Evolutionary conservation across 2,797 vertebrate genomes (phyloP).

Genomic region (Karalla daura): DNA sequence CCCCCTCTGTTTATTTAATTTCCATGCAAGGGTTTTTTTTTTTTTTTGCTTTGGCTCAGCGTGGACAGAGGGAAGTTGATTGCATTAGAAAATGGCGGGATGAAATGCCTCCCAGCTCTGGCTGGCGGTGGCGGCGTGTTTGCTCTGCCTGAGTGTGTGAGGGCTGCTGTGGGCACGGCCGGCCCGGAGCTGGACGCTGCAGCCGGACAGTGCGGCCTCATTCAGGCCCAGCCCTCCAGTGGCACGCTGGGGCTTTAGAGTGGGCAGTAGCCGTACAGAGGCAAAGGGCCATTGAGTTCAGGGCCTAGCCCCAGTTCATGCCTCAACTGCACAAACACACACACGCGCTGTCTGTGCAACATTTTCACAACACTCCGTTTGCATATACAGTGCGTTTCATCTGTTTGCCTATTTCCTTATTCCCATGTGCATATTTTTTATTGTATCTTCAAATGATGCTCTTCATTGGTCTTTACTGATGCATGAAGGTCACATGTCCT

Average conservation of each 20-base stretch:
- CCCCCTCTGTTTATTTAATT: conserved; percentile 76
- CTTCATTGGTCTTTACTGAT: no score
- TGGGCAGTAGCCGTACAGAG: conserved; percentile 24
- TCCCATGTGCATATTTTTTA: no score
- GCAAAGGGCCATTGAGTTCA: conserved; percentile 63
- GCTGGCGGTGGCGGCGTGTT: conserved; percentile 64
- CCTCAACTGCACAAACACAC: conserved; percentile 4
- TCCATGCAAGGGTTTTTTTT: conserved; percentile 51
- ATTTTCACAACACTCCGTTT: not conserved
- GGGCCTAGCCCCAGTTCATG: conserved; percentile 13
- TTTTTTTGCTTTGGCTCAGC: conserved; percentile 59
- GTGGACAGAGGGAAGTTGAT: conserved; percentile 67
- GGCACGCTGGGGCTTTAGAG: conserved; percentile 21
- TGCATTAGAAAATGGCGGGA: conserved; percentile 64
- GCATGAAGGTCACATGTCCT: no score
- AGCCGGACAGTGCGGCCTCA: conserved; percentile 53
- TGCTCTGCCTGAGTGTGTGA: conserved; percentile 72
- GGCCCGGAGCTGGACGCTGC: conserved; percentile 44
- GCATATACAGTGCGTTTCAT: no score
- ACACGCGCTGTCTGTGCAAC: not conserved
- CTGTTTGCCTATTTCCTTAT: no score
- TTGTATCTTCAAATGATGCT: no score
- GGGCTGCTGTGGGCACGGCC: conserved; percentile 58
- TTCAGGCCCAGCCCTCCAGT: conserved; percentile 34
- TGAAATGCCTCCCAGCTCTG: conserved; percentile 59